These are phyloP conservation scores for Rhodinocichla rosea DNA, from an alignment of 2,113 vertebrate genomes.

Conservation along the genomic window DNA sequence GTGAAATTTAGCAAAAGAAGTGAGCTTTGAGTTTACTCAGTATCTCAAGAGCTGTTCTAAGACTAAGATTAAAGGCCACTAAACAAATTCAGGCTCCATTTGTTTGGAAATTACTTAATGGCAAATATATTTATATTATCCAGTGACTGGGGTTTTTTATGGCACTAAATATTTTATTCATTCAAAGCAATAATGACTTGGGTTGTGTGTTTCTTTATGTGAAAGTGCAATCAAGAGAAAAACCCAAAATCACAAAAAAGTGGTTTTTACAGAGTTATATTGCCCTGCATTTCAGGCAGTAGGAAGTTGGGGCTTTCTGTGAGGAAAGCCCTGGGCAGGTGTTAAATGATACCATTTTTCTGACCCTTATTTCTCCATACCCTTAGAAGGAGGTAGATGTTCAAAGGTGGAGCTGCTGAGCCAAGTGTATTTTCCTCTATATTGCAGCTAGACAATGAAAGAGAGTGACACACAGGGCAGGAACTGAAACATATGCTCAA, in stretches of 20 bases:
- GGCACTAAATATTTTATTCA: neutral
- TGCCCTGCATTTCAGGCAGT: neutral
- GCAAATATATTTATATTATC: neutral
- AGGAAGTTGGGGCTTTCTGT: neutral
- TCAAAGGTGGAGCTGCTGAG: neutral
- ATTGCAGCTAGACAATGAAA: neutral
- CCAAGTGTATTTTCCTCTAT: neutral
- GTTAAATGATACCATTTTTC: neutral
- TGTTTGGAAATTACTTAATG: neutral
- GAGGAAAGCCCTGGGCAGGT: fast-evolving
- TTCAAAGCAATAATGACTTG: neutral
- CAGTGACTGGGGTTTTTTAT: neutral
- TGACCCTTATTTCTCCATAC: neutral
- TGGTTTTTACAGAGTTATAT: neutral
- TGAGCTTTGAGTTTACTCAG: neutral
- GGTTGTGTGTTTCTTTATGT: neutral
- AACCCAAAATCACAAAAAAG: neutral
- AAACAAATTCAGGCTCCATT: neutral
- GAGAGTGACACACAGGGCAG: neutral
- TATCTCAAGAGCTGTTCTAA: neutral
- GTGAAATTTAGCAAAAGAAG: neutral
- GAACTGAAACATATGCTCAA: neutral
- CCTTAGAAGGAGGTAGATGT: neutral
- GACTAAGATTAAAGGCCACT: neutral
- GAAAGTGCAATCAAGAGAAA: neutral